Percentiles rank a stretch among this genome's conserved stretches.
Evolutionary conservation across 2,113 vertebrate species (phyloP).

Genomic region (Zeus faber): DNA sequence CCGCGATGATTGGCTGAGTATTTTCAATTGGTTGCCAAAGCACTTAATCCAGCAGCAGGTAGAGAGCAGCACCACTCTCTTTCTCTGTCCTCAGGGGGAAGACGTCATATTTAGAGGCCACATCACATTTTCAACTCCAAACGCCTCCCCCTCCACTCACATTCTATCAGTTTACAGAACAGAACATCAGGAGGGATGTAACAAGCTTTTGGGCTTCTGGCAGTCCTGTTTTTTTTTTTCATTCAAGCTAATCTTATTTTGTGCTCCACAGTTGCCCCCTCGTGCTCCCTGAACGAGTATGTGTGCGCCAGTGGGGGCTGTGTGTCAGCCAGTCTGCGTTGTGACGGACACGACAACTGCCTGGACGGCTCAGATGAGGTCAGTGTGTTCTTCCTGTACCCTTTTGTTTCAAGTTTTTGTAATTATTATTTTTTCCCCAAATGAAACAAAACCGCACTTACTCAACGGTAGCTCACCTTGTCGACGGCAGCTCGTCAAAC

Average conservation of each 20-base stretch:
- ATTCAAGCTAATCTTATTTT: not conserved
- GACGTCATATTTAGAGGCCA: not conserved
- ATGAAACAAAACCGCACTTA: not conserved
- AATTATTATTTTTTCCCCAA: not conserved
- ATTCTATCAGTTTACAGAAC: not conserved
- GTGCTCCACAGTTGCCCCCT: slow-evolving; percentile 76
- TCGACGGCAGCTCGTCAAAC: no score
- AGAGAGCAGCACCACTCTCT: slow-evolving; percentile 2
- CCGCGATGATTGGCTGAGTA: slow-evolving; percentile 1
- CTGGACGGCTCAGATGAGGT: slow-evolving; percentile 96
- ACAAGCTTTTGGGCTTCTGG: not conserved
- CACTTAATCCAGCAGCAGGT: slow-evolving; percentile 12
- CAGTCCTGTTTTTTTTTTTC: not conserved
- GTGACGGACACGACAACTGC: slow-evolving; percentile 92
- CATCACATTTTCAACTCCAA: not conserved
- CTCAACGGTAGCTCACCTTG: no score
- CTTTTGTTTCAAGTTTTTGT: not conserved
- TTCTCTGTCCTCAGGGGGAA: slow-evolving; percentile 7
- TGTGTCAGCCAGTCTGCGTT: slow-evolving; percentile 86
- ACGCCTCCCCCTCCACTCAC: no score
- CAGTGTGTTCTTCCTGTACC: slow-evolving; percentile 36
- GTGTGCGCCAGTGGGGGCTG: slow-evolving; percentile 89
- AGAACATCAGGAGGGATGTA: not conserved
- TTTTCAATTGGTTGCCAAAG: not conserved
- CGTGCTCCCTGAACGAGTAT: slow-evolving; percentile 92